These are phyloP conservation scores for Nilaparvata lugens DNA, from an alignment of 1,140 invertebrate genomes.

Conservation along the genomic window DNA sequence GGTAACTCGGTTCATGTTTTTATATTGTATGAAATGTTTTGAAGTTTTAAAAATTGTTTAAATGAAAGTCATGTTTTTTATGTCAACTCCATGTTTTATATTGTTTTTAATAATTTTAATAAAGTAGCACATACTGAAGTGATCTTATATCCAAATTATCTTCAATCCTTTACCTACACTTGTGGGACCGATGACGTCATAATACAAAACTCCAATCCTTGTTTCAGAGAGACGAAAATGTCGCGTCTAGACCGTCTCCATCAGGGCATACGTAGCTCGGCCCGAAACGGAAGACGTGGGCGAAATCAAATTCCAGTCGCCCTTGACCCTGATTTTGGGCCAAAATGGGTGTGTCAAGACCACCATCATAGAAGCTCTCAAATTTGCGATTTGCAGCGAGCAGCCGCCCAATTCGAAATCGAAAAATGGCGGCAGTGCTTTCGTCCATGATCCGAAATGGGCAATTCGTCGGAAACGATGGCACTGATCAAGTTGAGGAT, in stretches of 20 bases:
- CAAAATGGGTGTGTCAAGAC: constrained; percentile 99
- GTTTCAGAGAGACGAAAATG: constrained; percentile 15
- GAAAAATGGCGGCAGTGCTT: constrained; percentile 56
- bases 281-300: constrained; percentile 62
- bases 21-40: too few relatives aligned
- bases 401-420: constrained; percentile 59
- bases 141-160: too few relatives aligned
- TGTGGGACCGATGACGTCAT: too few relatives aligned
- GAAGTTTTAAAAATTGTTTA: too few relatives aligned
- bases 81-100: too few relatives aligned
- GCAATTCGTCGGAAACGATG: constrained; percentile 29
- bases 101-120: too few relatives aligned
- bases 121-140: too few relatives aligned
- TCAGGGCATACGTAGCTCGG: constrained; percentile 80
- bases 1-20: too few relatives aligned
- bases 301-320: constrained; percentile 68
- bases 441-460: constrained; percentile 89
- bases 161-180: too few relatives aligned
- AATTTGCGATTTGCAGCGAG: constrained; percentile 79
- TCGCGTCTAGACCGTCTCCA: constrained; percentile 23
- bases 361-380: constrained; percentile 90
- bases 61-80: too few relatives aligned
- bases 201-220: too few relatives aligned
- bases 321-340: constrained; percentile 90
- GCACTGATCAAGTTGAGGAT: too few relatives aligned